phyloP scores from a whole-genome alignment of 2,888 invertebrate species.

The Ptychoptera albimana region DNA sequence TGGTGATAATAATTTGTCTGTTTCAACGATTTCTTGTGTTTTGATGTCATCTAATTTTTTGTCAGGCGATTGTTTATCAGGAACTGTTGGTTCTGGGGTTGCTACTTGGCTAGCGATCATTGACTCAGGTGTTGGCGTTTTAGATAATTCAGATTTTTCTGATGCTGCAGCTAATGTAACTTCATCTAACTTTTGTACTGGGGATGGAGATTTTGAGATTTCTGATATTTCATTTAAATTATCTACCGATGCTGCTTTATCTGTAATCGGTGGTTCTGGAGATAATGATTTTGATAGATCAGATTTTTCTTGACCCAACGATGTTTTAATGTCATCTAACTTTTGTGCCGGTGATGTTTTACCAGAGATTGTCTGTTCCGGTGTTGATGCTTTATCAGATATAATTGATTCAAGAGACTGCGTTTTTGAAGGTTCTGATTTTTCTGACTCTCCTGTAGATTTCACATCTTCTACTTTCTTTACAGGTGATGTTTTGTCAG shows the following conservation, averaged over 20 bases:
- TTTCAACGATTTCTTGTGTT: too few species aligned
- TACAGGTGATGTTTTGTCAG: too few species aligned
- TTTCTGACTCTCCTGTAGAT: too few species aligned
- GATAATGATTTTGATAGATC: neutral
- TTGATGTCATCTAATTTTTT: too few species aligned
- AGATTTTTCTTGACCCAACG: neutral
- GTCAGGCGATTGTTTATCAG: too few species aligned
- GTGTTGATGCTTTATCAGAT: neutral
- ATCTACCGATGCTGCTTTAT: neutral
- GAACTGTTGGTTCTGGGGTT: too few species aligned
- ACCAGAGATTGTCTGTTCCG: constrained; percentile 1
- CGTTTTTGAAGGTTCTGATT: too few species aligned
- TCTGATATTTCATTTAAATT: too few species aligned
- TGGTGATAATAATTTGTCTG: too few species aligned
- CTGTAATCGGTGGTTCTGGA: neutral
- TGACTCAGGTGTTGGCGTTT: too few species aligned
- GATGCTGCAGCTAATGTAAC: neutral
- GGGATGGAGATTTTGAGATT: neutral
- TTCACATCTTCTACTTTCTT: too few species aligned
- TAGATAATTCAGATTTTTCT: neutral
- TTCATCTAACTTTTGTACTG: neutral
- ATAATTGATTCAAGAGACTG: too few species aligned
- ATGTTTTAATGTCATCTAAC: constrained; percentile 6
- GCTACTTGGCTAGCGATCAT: neutral
- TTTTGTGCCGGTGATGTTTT: constrained; percentile 4